A percentile compares a stretch with the other conserved stretches of the same genome.
Evolutionary conservation across 2,113 vertebrate species (phyloP).

Genomic region (Merops nubicus): DNA sequence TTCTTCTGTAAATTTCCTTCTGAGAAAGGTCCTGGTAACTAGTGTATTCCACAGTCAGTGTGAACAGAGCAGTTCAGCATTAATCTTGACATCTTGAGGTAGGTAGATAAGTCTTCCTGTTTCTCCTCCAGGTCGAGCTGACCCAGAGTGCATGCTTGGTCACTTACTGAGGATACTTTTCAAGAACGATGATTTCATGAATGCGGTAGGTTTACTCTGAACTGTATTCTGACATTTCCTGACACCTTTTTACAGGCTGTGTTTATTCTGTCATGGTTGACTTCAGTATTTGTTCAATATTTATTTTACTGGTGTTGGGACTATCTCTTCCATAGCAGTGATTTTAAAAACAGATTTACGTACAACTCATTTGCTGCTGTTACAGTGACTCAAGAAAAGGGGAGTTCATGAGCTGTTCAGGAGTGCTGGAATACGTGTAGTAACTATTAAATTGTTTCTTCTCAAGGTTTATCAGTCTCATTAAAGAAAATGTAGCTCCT

Average conservation of each 20-base stretch:
- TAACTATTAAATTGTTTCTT: background rate
- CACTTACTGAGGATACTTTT: constrained; percentile 97
- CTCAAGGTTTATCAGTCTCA: background rate
- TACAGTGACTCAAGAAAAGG: background rate
- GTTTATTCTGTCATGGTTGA: background rate
- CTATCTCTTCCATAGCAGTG: background rate
- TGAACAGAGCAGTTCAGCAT: background rate
- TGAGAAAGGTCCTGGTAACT: background rate
- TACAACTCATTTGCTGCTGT: background rate
- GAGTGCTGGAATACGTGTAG: background rate
- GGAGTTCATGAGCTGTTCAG: background rate
- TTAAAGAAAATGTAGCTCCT: background rate
- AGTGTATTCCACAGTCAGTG: background rate
- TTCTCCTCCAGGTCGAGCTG: constrained; percentile 87
- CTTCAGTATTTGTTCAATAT: background rate
- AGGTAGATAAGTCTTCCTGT: background rate
- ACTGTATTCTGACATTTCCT: background rate
- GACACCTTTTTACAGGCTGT: background rate
- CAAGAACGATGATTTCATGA: constrained; percentile 99
- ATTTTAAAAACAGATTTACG: background rate
- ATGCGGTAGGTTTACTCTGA: constrained; percentile 84
- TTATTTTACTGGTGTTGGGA: background rate
- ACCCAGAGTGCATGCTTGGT: constrained; percentile 95
- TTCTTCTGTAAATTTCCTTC: background rate
- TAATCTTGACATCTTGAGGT: background rate